Conservation (phyloP, 2,797 vertebrate genomes). For the Neosilurus mollespiculum region DNA sequence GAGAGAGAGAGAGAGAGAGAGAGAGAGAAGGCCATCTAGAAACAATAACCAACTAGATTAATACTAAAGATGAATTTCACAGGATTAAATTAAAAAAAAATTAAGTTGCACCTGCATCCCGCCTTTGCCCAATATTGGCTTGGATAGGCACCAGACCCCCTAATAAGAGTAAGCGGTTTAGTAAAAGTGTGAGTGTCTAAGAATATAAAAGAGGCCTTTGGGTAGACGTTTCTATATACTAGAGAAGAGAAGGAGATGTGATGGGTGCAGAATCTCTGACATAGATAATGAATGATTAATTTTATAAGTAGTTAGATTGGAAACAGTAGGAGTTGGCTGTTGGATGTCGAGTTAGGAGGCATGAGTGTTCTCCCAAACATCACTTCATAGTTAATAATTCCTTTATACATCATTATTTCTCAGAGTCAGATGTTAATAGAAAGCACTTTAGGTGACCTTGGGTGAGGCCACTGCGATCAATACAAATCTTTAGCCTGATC, state of each 20-base stretch:
- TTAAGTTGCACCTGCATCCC: no score
- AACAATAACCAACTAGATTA: no score
- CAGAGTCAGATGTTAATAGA: background rate
- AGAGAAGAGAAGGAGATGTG: no score
- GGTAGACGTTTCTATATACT: no score
- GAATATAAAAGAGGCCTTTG: background rate
- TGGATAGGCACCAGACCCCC: no score
- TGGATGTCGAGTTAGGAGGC: background rate
- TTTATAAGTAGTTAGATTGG: background rate
- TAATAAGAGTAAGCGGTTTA: no score
- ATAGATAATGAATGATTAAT: background rate
- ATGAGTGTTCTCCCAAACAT: background rate
- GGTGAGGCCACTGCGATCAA: background rate
- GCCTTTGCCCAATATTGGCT: no score
- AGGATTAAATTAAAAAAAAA: no score
- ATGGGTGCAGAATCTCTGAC: no score
- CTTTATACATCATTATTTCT: background rate
- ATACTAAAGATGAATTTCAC: no score
- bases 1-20: no score
- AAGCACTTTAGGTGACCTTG: background rate
- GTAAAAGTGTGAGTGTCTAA: background rate
- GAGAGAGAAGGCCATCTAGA: no score
- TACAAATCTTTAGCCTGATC: background rate
- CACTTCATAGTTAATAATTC: background rate
- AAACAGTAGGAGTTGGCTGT: background rate